Evolutionary conservation across 2,797 vertebrate species (phyloP).

Genomic region (Anguilla megastoma): DNA sequence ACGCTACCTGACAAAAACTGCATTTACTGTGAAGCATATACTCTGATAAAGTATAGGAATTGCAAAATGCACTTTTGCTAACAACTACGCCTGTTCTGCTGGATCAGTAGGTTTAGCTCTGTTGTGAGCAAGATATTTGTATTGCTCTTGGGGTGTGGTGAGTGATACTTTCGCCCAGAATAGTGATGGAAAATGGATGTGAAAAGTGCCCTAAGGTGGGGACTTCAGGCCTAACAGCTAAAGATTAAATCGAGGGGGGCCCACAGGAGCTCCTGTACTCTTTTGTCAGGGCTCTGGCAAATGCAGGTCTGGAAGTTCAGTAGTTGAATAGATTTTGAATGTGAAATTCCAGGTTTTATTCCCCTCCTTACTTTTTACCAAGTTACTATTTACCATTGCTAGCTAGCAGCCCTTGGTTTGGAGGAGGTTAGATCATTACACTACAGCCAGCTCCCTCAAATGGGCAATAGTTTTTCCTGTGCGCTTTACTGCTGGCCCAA

Average conservation of each 20-base stretch:
- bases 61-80: background rate
- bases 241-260: background rate
- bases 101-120: background rate
- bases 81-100: background rate
- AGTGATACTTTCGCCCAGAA: background rate
- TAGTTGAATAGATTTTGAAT: background rate
- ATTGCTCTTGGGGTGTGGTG: constrained; percentile 7
- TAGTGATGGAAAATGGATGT: background rate
- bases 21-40: background rate
- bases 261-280: too few species aligned
- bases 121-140: background rate
- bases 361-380: background rate
- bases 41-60: background rate
- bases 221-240: background rate
- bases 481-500: background rate
- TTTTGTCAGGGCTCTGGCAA: background rate
- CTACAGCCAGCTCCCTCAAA: background rate
- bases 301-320: background rate
- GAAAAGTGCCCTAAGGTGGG: background rate
- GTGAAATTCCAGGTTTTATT: background rate
- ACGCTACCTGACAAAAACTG: background rate
- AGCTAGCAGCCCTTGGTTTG: background rate
- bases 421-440: background rate
- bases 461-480: background rate
- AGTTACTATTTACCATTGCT: background rate